phyloP scores from a whole-genome alignment of 2,888 invertebrate genomes.

The Aphidoletes aphidimyza region DNA sequence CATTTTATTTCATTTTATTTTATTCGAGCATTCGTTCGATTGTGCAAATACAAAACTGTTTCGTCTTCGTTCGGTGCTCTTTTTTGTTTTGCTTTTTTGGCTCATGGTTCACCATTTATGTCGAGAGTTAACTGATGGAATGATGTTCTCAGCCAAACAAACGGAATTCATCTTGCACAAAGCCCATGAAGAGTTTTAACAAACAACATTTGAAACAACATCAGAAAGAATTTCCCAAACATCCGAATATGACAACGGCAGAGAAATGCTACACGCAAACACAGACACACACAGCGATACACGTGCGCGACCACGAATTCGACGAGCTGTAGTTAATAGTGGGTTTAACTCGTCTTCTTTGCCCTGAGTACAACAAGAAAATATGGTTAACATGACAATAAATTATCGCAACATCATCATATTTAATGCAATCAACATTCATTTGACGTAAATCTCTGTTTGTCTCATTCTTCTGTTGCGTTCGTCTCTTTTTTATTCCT shows the following conservation, averaged over 20 bases:
- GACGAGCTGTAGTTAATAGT: background rate
- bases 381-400: conserved; percentile 52
- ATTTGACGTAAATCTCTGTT: conserved; percentile 24
- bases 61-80: background rate
- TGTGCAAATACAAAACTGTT: conserved; percentile 14
- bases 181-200: background rate
- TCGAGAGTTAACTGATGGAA: conserved; percentile 22
- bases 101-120: conserved; percentile 26
- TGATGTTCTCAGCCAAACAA: conserved; percentile 10
- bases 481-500: too few relatives aligned
- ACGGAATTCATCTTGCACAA: background rate
- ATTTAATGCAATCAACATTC: conserved; percentile 54
- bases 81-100: background rate
- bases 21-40: conserved; percentile 7
- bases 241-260: conserved; percentile 24
- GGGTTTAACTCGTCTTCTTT: conserved; percentile 26
- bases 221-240: background rate
- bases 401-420: conserved; percentile 54
- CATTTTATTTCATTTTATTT: background rate
- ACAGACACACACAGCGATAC: too few relatives aligned
- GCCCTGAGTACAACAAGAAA: background rate
- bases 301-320: background rate
- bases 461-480: too few relatives aligned
- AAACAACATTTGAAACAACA: conserved; percentile 9
- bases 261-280: conserved; percentile 10